phyloP scores from a whole-genome alignment of 2,113 vertebrate genomes.

The Calyptommatus sinebrachiatus region DNA sequence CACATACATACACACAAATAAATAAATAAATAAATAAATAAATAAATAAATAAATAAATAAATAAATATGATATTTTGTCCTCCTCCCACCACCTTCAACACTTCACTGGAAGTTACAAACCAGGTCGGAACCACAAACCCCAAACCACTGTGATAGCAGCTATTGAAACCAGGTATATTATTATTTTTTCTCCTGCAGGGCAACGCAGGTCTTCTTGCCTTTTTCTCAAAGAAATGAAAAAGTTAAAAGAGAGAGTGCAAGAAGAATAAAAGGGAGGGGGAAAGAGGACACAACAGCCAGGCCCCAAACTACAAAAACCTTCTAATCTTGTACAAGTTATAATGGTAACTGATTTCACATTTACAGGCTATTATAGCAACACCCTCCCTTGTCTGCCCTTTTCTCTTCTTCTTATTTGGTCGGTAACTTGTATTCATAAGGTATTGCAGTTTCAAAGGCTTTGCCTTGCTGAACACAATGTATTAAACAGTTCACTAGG shows the following conservation, averaged over 20 bases:
- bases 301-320: neutral
- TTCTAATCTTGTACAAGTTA: slow-evolving; percentile 30
- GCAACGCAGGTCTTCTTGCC: slow-evolving; percentile 8
- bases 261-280: slow-evolving; percentile 1
- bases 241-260: neutral
- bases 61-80: neutral
- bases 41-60: no score
- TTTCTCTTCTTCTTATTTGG: slow-evolving; percentile 21
- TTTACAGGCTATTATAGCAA: slow-evolving; percentile 33
- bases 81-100: neutral
- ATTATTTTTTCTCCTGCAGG: neutral
- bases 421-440: slow-evolving; percentile 51
- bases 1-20: no score
- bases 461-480: slow-evolving; percentile 43
- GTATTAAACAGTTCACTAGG: slow-evolving; percentile 64
- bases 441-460: slow-evolving; percentile 47
- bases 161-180: neutral
- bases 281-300: neutral
- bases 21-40: neutral
- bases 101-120: neutral
- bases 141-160: neutral
- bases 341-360: slow-evolving; percentile 35
- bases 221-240: slow-evolving; percentile 12
- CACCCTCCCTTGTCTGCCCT: neutral
- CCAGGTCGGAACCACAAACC: neutral